Conservation (phyloP, 2,888 invertebrate genomes). For the Hypsopygia costalis region DNA sequence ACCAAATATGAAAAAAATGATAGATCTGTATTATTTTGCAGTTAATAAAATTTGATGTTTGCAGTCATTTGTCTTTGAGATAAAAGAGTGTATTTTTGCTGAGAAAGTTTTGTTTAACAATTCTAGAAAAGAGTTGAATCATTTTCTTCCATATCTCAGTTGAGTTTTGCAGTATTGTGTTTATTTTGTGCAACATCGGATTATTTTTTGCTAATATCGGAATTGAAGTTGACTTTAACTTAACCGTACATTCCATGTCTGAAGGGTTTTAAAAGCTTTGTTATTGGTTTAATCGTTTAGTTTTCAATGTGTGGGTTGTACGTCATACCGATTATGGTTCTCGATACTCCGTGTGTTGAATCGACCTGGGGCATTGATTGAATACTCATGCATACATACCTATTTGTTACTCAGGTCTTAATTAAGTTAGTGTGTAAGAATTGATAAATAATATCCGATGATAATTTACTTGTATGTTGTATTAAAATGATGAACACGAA, state of each 20-base stretch:
- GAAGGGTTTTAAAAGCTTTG: constrained; percentile 38
- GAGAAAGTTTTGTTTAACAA: constrained; percentile 29
- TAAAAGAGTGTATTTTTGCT: constrained; percentile 31
- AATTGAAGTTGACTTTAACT: constrained; percentile 21
- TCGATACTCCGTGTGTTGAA: constrained; percentile 21
- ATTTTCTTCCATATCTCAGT: constrained; percentile 28
- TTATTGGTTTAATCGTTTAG: constrained; percentile 39
- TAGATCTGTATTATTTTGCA: constrained; percentile 37
- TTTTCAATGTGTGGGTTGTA: constrained; percentile 41
- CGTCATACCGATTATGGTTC: constrained; percentile 26
- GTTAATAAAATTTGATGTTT: constrained; percentile 44
- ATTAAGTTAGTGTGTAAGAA: constrained; percentile 76
- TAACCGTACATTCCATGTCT: constrained; percentile 45
- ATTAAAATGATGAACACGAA: constrained; percentile 79
- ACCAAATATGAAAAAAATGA: constrained; percentile 27
- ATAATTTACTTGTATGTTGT: constrained; percentile 82
- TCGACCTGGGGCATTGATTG: constrained; percentile 21
- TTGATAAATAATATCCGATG: constrained; percentile 79
- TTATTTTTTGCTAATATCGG: constrained; percentile 4
- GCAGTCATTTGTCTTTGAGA: constrained; percentile 49
- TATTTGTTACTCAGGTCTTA: constrained; percentile 76
- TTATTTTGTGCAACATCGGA: constrained; percentile 33
- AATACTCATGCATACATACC: constrained; percentile 52
- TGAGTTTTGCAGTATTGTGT: constrained; percentile 30
- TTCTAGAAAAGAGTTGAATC: constrained; percentile 14